A percentile compares a stretch with the other conserved stretches of the same genome.
phyloP scores from a whole-genome alignment of 2,113 vertebrate genomes.

The Dissostichus mawsoni region DNA sequence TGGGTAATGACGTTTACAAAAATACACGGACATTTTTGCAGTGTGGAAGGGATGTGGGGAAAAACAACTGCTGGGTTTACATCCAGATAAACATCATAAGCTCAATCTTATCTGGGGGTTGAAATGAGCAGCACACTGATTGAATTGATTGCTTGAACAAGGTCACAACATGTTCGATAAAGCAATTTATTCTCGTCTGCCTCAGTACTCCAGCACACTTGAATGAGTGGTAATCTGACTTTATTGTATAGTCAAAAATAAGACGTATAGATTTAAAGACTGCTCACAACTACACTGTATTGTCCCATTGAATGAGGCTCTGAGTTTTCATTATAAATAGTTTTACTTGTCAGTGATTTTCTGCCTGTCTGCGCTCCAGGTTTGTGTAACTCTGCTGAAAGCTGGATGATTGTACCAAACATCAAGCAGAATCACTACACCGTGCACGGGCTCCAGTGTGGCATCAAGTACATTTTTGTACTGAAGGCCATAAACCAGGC shows the following conservation, averaged over 20 bases:
- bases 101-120: constrained; percentile 26
- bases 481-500: constrained; percentile 99
- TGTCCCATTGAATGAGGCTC: not conserved
- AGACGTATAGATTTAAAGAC: constrained; percentile 31
- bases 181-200: constrained; percentile 64
- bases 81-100: constrained; percentile 44
- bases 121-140: constrained; percentile 49
- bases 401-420: constrained; percentile 99
- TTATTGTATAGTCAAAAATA: constrained; percentile 52
- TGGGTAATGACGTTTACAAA: constrained; percentile 51
- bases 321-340: constrained; percentile 6
- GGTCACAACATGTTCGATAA: constrained; percentile 65
- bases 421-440: constrained; percentile 99
- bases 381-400: constrained; percentile 98
- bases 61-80: constrained; percentile 33
- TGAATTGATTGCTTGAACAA: constrained; percentile 65
- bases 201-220: constrained; percentile 36
- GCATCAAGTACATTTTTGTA: constrained; percentile 97
- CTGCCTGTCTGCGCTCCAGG: constrained; percentile 81
- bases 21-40: constrained; percentile 30
- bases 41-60: constrained; percentile 6
- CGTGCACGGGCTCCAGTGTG: constrained; percentile 96
- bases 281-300: constrained; percentile 9
- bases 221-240: constrained; percentile 28
- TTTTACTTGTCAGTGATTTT: constrained; percentile 29